phyloP scores from a whole-genome alignment of 2,113 vertebrate species.

The Brachypteracias leptosomus region DNA sequence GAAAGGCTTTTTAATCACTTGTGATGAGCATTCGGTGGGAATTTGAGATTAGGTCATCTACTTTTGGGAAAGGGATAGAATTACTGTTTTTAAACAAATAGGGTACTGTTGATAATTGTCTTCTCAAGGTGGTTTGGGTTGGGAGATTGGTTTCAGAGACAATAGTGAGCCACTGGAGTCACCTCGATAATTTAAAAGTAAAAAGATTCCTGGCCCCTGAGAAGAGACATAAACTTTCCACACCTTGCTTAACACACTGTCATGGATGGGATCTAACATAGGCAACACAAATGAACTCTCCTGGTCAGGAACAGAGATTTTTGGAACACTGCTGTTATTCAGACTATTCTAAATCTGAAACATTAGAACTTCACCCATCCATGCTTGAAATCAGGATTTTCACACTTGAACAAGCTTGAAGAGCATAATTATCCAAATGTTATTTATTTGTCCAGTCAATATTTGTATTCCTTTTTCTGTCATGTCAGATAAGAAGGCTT shows the following conservation, averaged over 20 bases:
- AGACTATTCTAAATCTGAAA: neutral
- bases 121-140: neutral
- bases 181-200: neutral
- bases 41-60: neutral
- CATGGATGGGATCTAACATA: neutral
- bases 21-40: neutral
- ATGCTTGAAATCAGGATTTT: conserved; percentile 23
- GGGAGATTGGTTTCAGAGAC: neutral
- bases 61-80: neutral
- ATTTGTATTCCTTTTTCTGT: neutral
- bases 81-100: neutral
- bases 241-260: neutral
- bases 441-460: neutral
- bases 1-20: neutral
- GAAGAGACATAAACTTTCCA: neutral
- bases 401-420: neutral
- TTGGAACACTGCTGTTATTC: neutral
- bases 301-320: neutral
- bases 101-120: neutral
- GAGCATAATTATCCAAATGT: neutral
- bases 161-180: neutral
- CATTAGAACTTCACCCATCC: neutral
- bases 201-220: neutral
- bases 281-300: neutral
- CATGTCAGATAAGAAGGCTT: neutral